Evolutionary conservation across 2,888 invertebrate species (phyloP).

Genomic region (Torymus tubicola): DNA sequence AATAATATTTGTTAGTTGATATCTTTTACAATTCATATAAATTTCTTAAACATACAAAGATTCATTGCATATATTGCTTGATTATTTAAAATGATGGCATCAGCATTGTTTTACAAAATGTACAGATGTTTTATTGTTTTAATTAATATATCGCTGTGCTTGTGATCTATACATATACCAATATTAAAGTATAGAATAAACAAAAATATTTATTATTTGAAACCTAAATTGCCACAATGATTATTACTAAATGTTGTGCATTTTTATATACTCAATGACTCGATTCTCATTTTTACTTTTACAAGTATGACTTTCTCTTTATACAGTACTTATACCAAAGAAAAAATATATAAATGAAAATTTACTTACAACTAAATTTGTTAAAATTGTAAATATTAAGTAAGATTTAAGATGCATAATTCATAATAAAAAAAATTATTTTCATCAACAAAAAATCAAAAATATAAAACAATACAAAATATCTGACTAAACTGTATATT

Average conservation of each 20-base stretch:
- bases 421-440: conserved; percentile 32
- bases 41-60: conserved; percentile 54
- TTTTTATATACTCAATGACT: conserved; percentile 40
- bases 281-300: conserved; percentile 43
- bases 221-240: conserved; percentile 56
- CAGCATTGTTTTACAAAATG: conserved; percentile 54
- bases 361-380: conserved; percentile 54
- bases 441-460: conserved; percentile 33
- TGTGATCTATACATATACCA: conserved; percentile 20
- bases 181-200: conserved; percentile 47
- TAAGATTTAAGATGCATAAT: conserved; percentile 29
- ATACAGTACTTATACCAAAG: conserved; percentile 57
- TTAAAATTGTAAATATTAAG: conserved; percentile 46
- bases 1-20: conserved; percentile 53
- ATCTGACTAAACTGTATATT: conserved; percentile 7
- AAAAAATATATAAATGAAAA: conserved; percentile 63
- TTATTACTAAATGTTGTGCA: conserved; percentile 46
- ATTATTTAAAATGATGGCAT: conserved; percentile 43
- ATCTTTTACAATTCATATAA: conserved; percentile 54
- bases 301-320: conserved; percentile 59
- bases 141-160: conserved; percentile 31
- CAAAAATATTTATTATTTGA: conserved; percentile 45
- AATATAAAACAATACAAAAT: conserved; percentile 40
- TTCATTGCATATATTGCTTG: conserved; percentile 40
- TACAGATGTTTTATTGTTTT: conserved; percentile 46